Percentiles rank a stretch among this genome's conserved stretches.
These are phyloP conservation scores for Dipus sagitta DNA, from an alignment of 2,797 vertebrate genomes.

Conservation along the genomic window DNA sequence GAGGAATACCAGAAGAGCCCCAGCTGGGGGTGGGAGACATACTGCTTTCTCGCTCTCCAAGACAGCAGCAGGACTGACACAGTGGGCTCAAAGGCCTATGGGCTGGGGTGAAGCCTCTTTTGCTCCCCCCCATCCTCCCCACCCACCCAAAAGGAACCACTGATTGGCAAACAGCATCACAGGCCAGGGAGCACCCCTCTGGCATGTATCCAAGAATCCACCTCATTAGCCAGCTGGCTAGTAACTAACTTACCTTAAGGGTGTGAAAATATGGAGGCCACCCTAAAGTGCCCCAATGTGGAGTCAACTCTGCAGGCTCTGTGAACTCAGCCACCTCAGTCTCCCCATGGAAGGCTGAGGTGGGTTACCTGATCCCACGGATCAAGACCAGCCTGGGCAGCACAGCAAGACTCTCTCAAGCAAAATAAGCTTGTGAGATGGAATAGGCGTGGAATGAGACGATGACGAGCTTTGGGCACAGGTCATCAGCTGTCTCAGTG, in stretches of 20 bases:
- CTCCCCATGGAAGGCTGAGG: background rate
- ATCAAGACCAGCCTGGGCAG: background rate
- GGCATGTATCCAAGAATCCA: accelerated
- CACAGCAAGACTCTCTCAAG: background rate
- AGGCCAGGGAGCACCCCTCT: background rate
- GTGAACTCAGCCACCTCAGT: background rate
- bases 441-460: accelerated
- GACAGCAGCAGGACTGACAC: background rate
- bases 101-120: background rate
- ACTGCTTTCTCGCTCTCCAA: background rate
- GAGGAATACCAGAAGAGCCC: background rate
- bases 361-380: background rate
- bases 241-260: background rate
- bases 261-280: accelerated
- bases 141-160: background rate
- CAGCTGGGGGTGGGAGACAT: background rate
- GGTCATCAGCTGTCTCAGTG: background rate
- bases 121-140: background rate
- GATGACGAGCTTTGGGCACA: background rate
- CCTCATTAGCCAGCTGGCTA: background rate
- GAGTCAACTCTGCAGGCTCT: background rate
- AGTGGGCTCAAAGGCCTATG: background rate
- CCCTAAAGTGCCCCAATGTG: accelerated
- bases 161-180: background rate
- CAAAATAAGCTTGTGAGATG: background rate